Evolutionary conservation across 2,113 vertebrate genomes (phyloP).

Genomic region (Motacilla alba): DNA sequence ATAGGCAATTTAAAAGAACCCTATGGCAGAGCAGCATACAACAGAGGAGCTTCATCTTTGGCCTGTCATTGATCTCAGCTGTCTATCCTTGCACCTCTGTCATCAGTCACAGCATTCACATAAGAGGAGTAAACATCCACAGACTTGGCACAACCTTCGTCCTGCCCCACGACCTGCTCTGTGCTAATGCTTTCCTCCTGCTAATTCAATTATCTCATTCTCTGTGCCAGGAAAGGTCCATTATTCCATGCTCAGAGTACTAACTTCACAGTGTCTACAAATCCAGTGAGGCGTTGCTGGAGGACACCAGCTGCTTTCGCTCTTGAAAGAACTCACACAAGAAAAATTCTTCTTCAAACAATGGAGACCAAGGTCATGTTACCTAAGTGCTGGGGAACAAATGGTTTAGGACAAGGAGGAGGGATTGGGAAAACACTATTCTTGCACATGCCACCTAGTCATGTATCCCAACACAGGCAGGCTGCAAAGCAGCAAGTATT

Average conservation of each 20-base stretch:
- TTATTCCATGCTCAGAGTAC: not conserved
- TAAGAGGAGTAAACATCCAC: not conserved
- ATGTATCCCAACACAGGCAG: not conserved
- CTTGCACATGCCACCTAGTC: not conserved
- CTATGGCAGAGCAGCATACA: not conserved
- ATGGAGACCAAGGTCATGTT: not conserved
- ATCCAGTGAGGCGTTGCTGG: not conserved
- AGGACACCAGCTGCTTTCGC: not conserved
- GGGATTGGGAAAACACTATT: not conserved
- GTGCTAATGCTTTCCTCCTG: not conserved
- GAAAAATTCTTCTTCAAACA: not conserved
- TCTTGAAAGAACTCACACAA: not conserved
- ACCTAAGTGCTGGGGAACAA: not conserved
- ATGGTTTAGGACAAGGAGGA: not conserved
- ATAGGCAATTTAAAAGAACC: not conserved
- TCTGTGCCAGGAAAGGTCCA: not conserved
- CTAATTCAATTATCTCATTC: not conserved
- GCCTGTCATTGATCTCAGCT: not conserved
- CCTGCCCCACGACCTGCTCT: not conserved
- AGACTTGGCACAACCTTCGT: not conserved
- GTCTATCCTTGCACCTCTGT: not conserved
- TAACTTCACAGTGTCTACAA: not conserved
- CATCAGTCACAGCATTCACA: not conserved
- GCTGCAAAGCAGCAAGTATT: not conserved
- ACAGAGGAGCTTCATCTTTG: not conserved